These are phyloP conservation scores for Hirtodrosophila duncani DNA, from an alignment of 2,888 invertebrate genomes.

Conservation along the genomic window DNA sequence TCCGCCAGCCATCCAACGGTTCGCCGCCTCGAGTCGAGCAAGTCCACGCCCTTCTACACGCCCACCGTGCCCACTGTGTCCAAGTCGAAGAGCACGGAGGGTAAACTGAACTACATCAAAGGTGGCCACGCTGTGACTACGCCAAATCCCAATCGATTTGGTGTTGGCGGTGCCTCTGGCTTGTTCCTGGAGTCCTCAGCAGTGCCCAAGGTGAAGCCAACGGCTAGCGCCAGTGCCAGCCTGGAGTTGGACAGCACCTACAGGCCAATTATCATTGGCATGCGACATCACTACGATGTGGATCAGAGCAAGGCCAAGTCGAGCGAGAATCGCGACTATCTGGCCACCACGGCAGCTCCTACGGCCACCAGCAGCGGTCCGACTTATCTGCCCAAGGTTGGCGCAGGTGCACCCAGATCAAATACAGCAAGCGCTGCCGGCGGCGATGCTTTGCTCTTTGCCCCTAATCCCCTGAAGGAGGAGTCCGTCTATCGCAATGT, in stretches of 20 bases:
- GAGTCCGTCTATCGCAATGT: conserved; percentile 82
- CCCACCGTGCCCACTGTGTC: conserved; percentile 76
- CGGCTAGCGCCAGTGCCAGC: conserved; percentile 34
- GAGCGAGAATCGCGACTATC: conserved; percentile 47
- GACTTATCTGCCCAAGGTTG: conserved; percentile 71
- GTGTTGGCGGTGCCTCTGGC: conserved; percentile 40
- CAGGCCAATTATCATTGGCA: conserved; percentile 65
- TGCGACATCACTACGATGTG: conserved; percentile 64
- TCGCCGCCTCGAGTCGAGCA: conserved; percentile 72
- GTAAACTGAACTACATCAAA: conserved; percentile 63
- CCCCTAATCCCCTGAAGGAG: conserved; percentile 60
- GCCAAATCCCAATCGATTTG: conserved; percentile 65
- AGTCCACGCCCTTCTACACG: conserved; percentile 77
- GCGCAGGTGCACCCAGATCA: conserved; percentile 39
- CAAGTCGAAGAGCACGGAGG: conserved; percentile 66
- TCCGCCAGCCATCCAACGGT: conserved; percentile 74
- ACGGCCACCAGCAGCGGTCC: conserved; percentile 69
- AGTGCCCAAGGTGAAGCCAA: conserved; percentile 46
- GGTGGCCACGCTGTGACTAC: conserved; percentile 56
- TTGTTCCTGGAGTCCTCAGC: conserved; percentile 52
- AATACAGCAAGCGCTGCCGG: conserved; percentile 44
- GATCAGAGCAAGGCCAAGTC: conserved; percentile 44
- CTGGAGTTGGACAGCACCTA: conserved; percentile 53
- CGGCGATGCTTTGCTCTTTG: conserved; percentile 63
- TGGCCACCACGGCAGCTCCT: conserved; percentile 56